A percentile compares a stretch with the other conserved stretches of the same genome.
Evolutionary conservation across 2,888 invertebrate species (phyloP).

Genomic region (Gastrophysa polygoni): DNA sequence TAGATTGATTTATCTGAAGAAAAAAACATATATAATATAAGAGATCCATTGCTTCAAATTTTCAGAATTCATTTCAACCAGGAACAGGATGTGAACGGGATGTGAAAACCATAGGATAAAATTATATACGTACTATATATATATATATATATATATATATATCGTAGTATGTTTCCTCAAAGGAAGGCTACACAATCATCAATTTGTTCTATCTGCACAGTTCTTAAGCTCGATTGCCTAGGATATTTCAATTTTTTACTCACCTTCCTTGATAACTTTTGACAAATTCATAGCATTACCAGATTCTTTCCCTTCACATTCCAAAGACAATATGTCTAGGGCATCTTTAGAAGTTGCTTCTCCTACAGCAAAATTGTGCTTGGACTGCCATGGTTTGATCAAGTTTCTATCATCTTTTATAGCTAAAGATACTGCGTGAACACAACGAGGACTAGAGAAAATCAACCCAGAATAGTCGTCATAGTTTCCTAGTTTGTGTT

Average conservation of each 20-base stretch:
- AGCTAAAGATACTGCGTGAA: constrained; percentile 59
- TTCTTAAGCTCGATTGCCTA: too few relatives aligned
- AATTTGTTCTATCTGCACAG: too few relatives aligned
- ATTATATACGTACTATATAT: too few relatives aligned
- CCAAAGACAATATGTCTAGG: constrained; percentile 56
- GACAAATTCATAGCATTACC: constrained; percentile 63
- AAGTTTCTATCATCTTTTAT: constrained; percentile 43
- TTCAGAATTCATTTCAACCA: background rate
- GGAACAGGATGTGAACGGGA: too few relatives aligned
- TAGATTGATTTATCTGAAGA: constrained; percentile 52
- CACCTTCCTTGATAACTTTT: constrained; percentile 60
- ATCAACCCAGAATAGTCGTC: constrained; percentile 61
- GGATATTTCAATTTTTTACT: constrained; percentile 34
- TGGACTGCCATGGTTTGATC: constrained; percentile 39
- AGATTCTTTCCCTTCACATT: constrained; percentile 61
- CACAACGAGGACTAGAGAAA: constrained; percentile 65
- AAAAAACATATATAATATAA: background rate
- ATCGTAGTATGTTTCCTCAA: too few relatives aligned
- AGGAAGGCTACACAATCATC: too few relatives aligned
- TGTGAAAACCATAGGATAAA: too few relatives aligned
- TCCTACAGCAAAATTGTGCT: constrained; percentile 58
- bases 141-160: too few relatives aligned
- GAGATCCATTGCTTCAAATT: too few relatives aligned
- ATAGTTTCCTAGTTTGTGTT: constrained; percentile 56
- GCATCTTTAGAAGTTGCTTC: constrained; percentile 62